These are phyloP conservation scores for Pomatostomus ruficeps DNA, from an alignment of 2,113 vertebrate genomes.

Conservation along the genomic window DNA sequence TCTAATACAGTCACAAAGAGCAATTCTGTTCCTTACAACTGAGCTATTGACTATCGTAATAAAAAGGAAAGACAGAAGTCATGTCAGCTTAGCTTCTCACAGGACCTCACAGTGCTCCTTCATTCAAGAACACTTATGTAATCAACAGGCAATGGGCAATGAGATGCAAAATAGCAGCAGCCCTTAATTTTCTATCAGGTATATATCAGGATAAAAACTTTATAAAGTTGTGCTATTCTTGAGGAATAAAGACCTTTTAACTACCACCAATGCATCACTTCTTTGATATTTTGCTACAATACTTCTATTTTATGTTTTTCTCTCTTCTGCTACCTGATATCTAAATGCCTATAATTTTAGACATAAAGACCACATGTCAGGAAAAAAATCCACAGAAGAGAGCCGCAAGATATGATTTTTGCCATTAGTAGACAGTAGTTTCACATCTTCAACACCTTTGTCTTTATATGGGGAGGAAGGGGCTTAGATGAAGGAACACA, in stretches of 20 bases:
- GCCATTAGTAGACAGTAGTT: conserved; percentile 16
- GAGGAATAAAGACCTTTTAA: conserved; percentile 1
- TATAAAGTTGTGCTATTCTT: conserved; percentile 48
- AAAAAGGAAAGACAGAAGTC: conserved; percentile 52
- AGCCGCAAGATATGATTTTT: conserved; percentile 38
- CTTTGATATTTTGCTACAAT: conserved; percentile 50
- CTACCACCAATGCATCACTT: conserved; percentile 9
- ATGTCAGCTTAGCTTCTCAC: conserved; percentile 50
- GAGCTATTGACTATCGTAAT: conserved; percentile 55
- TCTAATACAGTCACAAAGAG: conserved; percentile 48
- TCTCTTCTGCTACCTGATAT: conserved; percentile 31
- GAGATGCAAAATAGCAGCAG: conserved; percentile 43
- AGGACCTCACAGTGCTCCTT: conserved; percentile 60
- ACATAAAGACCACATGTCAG: not conserved
- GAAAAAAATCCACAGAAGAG: conserved; percentile 14
- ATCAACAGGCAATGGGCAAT: conserved; percentile 61
- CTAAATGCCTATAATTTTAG: conserved; percentile 66
- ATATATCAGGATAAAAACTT: conserved; percentile 41
- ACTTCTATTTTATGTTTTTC: conserved; percentile 11
- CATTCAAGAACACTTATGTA: conserved; percentile 62
- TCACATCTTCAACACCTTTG: not conserved
- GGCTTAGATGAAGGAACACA: not conserved
- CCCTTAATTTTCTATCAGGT: conserved; percentile 54
- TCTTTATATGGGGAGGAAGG: not conserved
- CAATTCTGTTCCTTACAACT: conserved; percentile 67